These are phyloP conservation scores for Phylloscopus whistleri DNA, from an alignment of 2,113 vertebrate species.

Conservation along the genomic window DNA sequence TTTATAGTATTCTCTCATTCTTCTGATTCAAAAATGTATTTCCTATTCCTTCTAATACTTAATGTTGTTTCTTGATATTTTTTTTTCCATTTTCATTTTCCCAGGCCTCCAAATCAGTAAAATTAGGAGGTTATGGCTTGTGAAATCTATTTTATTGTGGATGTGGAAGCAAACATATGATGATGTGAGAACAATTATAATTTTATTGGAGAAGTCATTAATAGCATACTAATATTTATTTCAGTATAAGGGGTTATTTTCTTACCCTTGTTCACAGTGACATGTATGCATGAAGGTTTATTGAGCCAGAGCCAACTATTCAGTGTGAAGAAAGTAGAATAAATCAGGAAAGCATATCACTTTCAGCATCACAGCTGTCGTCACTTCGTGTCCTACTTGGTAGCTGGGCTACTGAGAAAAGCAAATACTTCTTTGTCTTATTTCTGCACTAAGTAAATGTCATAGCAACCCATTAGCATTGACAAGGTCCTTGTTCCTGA, in stretches of 20 bases:
- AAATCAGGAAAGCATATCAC: not conserved
- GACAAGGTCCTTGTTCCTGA: not conserved
- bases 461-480: slow-evolving; percentile 1
- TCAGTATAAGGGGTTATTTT: not conserved
- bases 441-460: slow-evolving; percentile 26
- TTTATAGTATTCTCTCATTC: not conserved
- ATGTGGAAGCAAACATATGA: not conserved
- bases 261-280: not conserved
- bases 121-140: rapidly evolving
- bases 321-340: not conserved
- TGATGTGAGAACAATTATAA: not conserved
- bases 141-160: not conserved
- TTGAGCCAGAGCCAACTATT: not conserved
- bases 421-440: slow-evolving; percentile 29
- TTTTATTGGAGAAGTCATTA: not conserved
- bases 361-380: slow-evolving; percentile 11
- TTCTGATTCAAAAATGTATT: not conserved
- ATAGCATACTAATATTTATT: not conserved
- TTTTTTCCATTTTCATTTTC: not conserved
- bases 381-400: not conserved
- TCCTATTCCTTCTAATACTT: not conserved
- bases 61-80: not conserved
- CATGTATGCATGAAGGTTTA: not conserved
- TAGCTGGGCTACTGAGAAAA: slow-evolving; percentile 26
- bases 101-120: not conserved